Conservation (phyloP, 2,113 vertebrate species). For the Syngnathus floridae region DNA sequence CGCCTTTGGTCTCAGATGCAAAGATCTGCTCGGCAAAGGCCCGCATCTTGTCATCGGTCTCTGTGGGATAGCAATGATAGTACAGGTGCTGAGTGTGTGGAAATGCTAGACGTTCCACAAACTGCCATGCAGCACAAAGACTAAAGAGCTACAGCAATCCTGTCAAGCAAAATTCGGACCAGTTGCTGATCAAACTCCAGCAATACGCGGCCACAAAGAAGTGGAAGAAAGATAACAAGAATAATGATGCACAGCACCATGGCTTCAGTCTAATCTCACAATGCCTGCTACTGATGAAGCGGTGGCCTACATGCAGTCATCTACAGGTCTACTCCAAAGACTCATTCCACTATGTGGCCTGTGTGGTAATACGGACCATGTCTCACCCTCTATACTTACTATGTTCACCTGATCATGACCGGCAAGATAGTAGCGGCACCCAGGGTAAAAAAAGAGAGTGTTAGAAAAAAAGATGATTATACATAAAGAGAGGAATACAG, state of each 20-base stretch:
- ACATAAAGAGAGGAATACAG: background rate
- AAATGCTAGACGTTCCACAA: background rate
- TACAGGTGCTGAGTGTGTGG: background rate
- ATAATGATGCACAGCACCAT: slow-evolving; percentile 1
- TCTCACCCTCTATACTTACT: slow-evolving; percentile 60
- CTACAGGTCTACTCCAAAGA: slow-evolving; percentile 17
- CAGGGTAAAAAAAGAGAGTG: slow-evolving; percentile 42
- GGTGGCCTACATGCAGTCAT: slow-evolving; percentile 34
- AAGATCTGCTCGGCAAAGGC: slow-evolving; percentile 89
- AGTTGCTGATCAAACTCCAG: background rate
- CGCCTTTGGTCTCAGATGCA: slow-evolving; percentile 85
- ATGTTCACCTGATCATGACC: slow-evolving; percentile 51
- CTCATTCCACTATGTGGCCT: background rate
- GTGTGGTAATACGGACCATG: background rate
- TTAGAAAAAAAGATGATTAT: slow-evolving; percentile 33
- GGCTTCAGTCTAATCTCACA: background rate
- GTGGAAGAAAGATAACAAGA: background rate
- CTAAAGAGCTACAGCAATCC: background rate
- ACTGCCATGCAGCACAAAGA: slow-evolving; percentile 17
- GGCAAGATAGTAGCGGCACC: slow-evolving; percentile 40
- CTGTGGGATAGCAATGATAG: slow-evolving; percentile 52
- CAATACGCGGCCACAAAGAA: background rate
- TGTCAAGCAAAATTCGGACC: background rate
- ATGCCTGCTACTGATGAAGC: background rate
- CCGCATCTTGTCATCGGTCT: slow-evolving; percentile 77